Percentiles rank a stretch among this genome's conserved stretches.
phyloP scores from a whole-genome alignment of 2,113 vertebrate genomes.

The Muntiacus muntjak region DNA sequence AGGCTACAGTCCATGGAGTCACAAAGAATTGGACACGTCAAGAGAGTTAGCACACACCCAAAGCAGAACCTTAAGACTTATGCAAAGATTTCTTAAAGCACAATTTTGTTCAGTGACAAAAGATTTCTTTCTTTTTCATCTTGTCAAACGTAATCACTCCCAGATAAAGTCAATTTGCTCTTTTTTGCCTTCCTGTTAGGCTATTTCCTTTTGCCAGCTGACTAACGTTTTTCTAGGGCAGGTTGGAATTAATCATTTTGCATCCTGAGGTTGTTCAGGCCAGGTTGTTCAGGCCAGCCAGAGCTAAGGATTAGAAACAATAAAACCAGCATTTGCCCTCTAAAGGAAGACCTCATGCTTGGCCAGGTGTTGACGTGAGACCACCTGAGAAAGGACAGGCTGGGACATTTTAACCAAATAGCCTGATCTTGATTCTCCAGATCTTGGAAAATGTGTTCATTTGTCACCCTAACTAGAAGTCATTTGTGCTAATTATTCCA shows the following conservation, averaged over 20 bases:
- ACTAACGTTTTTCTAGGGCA: constrained; percentile 54
- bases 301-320: constrained; percentile 18
- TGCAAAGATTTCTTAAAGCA: constrained; percentile 35
- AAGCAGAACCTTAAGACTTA: neutral
- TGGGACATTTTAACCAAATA: neutral
- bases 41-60: neutral
- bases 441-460: neutral
- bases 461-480: neutral
- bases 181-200: constrained; percentile 26
- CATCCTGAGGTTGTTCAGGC: constrained; percentile 43
- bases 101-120: constrained; percentile 49
- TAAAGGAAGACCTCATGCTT: neutral
- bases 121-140: constrained; percentile 48
- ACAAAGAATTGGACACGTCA: neutral
- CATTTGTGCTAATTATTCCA: neutral
- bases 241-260: constrained; percentile 56
- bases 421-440: neutral
- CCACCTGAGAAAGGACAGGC: neutral
- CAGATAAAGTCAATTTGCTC: constrained; percentile 65
- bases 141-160: constrained; percentile 60
- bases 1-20: neutral
- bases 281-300: constrained; percentile 45
- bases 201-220: constrained; percentile 48
- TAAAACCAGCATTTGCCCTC: neutral
- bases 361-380: neutral